phyloP scores from a whole-genome alignment of 2,113 vertebrate genomes.

The Herpetotheres cachinnans region DNA sequence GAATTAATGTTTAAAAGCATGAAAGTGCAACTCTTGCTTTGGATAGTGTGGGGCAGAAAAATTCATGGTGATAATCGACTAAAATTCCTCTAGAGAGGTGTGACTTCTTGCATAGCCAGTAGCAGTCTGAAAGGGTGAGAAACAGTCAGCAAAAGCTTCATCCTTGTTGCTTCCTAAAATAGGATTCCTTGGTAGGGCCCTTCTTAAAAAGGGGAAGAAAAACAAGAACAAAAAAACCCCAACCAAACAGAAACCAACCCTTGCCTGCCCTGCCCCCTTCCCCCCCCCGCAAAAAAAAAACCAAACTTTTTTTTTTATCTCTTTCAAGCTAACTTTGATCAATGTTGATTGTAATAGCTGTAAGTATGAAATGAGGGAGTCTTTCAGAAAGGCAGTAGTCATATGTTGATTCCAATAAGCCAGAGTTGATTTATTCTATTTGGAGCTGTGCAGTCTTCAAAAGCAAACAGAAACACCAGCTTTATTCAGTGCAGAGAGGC shows the following conservation, averaged over 20 bases:
- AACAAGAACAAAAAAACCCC: no score
- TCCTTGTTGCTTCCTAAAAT: not conserved
- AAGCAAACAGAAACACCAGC: not conserved
- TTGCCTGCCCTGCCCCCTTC: no score
- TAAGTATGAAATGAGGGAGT: not conserved
- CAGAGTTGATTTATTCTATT: not conserved
- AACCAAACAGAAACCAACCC: no score
- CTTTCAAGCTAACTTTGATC: not conserved
- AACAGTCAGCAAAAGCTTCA: not conserved
- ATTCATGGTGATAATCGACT: not conserved
- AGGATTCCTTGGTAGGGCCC: not conserved
- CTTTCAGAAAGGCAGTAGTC: not conserved
- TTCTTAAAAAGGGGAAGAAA: not conserved
- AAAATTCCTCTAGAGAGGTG: not conserved
- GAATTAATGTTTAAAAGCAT: not conserved
- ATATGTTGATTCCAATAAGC: not conserved
- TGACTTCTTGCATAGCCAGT: not conserved
- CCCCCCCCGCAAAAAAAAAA: no score
- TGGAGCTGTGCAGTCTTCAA: not conserved
- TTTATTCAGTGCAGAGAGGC: not conserved
- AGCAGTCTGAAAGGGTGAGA: not conserved
- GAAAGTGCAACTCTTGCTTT: not conserved
- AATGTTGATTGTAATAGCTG: not conserved
- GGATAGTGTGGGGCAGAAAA: not conserved
- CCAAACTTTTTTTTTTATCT: no score